Conservation (phyloP, 2,888 invertebrate genomes). For the Eupithecia dodoneata region DNA sequence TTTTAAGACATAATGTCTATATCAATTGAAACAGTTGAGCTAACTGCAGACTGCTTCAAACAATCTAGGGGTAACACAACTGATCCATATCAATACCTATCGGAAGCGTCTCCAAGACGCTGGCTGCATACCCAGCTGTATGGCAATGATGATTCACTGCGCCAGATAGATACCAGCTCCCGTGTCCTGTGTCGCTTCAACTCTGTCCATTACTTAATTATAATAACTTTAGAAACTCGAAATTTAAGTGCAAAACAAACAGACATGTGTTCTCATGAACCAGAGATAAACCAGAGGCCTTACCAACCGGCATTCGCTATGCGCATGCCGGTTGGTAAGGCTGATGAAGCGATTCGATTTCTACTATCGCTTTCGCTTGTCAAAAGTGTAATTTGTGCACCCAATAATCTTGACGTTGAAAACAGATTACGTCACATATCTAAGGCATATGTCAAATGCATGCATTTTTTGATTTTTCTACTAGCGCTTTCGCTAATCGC, state of each 20-base stretch:
- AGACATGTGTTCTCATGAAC: background rate
- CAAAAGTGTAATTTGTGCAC: no score
- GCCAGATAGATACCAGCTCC: background rate
- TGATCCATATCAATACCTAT: background rate
- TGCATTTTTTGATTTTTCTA: no score
- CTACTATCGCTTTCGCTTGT: no score
- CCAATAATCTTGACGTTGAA: no score
- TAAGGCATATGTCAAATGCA: no score
- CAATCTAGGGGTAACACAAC: background rate
- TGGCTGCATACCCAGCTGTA: background rate
- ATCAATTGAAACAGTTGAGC: background rate
- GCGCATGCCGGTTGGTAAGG: no score
- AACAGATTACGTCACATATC: no score
- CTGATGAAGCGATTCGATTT: no score
- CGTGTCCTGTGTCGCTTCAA: background rate
- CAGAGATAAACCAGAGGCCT: no score
- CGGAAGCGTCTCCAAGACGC: background rate
- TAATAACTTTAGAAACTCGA: background rate
- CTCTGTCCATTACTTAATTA: background rate
- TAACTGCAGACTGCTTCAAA: background rate
- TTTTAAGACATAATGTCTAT: background rate
- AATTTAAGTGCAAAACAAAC: background rate
- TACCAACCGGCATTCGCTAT: no score
- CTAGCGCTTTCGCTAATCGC: no score
- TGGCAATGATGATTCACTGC: background rate